These are phyloP conservation scores for Heliconius melpomene DNA, from an alignment of 1,140 invertebrate species.

Conservation along the genomic window DNA sequence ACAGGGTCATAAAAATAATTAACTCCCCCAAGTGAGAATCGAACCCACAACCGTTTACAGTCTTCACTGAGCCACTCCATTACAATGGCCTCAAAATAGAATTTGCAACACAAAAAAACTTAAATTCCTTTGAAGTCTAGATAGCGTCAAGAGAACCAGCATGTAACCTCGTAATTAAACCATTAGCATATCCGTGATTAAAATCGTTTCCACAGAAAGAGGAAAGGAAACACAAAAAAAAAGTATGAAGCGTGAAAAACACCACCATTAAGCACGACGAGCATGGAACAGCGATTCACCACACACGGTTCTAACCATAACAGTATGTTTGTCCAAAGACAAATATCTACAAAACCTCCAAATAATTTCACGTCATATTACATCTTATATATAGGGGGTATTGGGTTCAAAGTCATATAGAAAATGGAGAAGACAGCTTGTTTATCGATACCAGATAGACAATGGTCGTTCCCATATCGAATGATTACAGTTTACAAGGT, in stretches of 20 bases:
- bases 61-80: too few species aligned
- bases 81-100: background rate
- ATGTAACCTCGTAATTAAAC: slow-evolving; percentile 17
- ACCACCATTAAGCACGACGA: slow-evolving; percentile 47
- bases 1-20: too few species aligned
- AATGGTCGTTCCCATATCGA: slow-evolving; percentile 74
- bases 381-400: background rate
- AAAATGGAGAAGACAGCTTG: slow-evolving; percentile 17
- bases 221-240: slow-evolving; percentile 22
- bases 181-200: slow-evolving; percentile 19
- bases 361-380: background rate
- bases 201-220: slow-evolving; percentile 6
- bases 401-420: background rate
- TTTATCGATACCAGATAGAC: slow-evolving; percentile 51
- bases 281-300: slow-evolving; percentile 57
- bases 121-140: background rate
- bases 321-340: slow-evolving; percentile 65
- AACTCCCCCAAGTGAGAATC: too few species aligned
- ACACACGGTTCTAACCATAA: slow-evolving; percentile 62
- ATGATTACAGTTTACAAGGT: slow-evolving; percentile 67
- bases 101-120: background rate
- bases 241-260: slow-evolving; percentile 37
- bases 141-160: background rate
- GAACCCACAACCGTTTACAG: too few species aligned
- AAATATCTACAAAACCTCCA: slow-evolving; percentile 29